Percentiles rank a stretch among this genome's conserved stretches.
Evolutionary conservation across 2,888 invertebrate species (phyloP).

Genomic region (Aricia artaxerxes): DNA sequence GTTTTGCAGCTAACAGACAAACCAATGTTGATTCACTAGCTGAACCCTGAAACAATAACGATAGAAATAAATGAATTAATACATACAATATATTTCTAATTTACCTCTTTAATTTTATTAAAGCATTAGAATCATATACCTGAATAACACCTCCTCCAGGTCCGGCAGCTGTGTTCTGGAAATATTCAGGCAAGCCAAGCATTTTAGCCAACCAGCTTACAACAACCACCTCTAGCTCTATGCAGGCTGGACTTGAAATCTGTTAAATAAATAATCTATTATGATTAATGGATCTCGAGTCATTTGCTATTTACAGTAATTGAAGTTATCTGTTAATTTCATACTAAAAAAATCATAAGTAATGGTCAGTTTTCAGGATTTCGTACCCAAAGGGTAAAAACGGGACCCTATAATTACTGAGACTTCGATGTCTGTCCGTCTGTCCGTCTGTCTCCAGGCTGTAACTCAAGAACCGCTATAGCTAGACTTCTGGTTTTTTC

Average conservation of each 20-base stretch:
- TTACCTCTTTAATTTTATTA: neutral
- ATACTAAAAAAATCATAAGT: too few species aligned
- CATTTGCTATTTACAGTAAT: too few species aligned
- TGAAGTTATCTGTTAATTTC: too few species aligned
- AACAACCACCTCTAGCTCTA: constrained; percentile 94
- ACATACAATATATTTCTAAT: neutral
- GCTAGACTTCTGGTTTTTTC: too few species aligned
- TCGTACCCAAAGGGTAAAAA: too few species aligned
- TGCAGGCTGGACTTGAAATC: constrained; percentile 93
- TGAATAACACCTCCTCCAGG: constrained; percentile 93
- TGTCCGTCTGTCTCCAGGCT: too few species aligned
- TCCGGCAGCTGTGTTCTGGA: constrained; percentile 87
- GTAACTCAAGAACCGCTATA: too few species aligned
- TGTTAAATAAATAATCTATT: constrained; percentile 50
- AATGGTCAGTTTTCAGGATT: too few species aligned
- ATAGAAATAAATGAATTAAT: neutral
- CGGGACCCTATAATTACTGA: too few species aligned
- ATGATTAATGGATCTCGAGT: neutral
- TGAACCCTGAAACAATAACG: constrained; percentile 82
- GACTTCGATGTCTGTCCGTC: too few species aligned
- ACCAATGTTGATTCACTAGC: constrained; percentile 95
- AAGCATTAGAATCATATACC: constrained; percentile 61
- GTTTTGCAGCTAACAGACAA: constrained; percentile 88
- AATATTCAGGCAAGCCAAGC: constrained; percentile 89
- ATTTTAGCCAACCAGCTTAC: constrained; percentile 97